A percentile compares a stretch with the other conserved stretches of the same genome.
These are phyloP conservation scores for Periophthalmus modestus DNA, from an alignment of 2,113 vertebrate genomes.

Conservation along the genomic window DNA sequence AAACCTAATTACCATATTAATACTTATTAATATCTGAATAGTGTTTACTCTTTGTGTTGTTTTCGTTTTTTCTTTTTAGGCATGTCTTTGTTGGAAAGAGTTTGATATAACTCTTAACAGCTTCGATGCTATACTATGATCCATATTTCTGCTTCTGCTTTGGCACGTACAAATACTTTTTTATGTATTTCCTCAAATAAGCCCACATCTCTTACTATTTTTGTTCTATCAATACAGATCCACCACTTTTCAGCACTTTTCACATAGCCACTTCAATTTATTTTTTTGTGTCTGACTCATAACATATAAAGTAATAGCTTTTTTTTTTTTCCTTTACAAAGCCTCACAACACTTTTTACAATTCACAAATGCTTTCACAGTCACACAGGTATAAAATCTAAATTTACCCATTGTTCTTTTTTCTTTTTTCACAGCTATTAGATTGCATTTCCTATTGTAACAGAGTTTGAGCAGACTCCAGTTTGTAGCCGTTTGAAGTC, in stretches of 20 bases:
- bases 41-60: too few relatives aligned
- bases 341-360: background rate
- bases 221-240: background rate
- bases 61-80: too few relatives aligned
- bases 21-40: too few relatives aligned
- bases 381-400: constrained; percentile 13
- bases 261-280: background rate
- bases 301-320: background rate
- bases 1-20: too few relatives aligned
- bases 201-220: background rate
- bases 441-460: constrained; percentile 16
- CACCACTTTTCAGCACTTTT: background rate
- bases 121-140: background rate
- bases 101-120: background rate
- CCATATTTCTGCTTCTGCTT: background rate
- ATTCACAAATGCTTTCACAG: constrained; percentile 22
- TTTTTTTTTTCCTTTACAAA: background rate
- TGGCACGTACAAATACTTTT: background rate
- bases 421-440: constrained; percentile 16
- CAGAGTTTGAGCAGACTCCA: constrained; percentile 21
- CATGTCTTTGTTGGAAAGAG: too few relatives aligned
- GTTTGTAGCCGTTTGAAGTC: constrained; percentile 36
- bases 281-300: background rate
- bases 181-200: background rate
- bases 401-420: constrained; percentile 5